Evolutionary conservation across 1,140 invertebrate genomes (phyloP), one percentile per base, ranked within the genome.

Genomic region (Microplitis demolitor): DNA sequence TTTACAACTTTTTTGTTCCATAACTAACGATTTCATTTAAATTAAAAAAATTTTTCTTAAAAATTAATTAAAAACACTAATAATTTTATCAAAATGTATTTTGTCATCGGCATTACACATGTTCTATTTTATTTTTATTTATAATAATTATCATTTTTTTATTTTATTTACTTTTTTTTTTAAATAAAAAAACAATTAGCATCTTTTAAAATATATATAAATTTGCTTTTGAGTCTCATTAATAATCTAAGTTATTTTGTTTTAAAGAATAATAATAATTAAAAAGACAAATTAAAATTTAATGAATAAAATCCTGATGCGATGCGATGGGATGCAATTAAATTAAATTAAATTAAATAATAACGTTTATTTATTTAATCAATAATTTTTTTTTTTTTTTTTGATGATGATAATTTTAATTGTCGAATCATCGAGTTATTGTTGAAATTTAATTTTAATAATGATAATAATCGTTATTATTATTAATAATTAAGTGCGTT

Each of bases 401-500:
- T 45, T 45, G 39, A 45, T 45, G 39, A 11, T 45, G 24, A 24
- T 24, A 24, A 45, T 45, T 45, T 45, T 45, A 45, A 45, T 11
- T 45, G 39, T 64, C 33, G 60, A 68, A 33, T 39, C 24, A 51
- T 50, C n/a, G 16, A 31, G 5, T 66, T 37, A 9, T 61, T 53
- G n/a, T 67, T 51, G 66, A 31, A 66, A 14, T 56, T 64, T 53
- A 14, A n/a, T 74, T 39, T 14, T 60, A 51, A 53, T 14, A 61
- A 60, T 78, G 78, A 80, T 79, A 78, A 75, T 81, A 80, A 81
- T 77, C 78, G 75, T 77, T 73, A 82, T 79, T 79, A 72, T 72
- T 77, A 78, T 73, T 78, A 78, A 83, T 81, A 76, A 78, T 78
- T 74, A 68, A 71, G 75, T 79, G 74, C 71, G 78, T 89, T 95